Evolutionary conservation across 2,888 invertebrate genomes (phyloP).

Genomic region (Thereva nobilitata): DNA sequence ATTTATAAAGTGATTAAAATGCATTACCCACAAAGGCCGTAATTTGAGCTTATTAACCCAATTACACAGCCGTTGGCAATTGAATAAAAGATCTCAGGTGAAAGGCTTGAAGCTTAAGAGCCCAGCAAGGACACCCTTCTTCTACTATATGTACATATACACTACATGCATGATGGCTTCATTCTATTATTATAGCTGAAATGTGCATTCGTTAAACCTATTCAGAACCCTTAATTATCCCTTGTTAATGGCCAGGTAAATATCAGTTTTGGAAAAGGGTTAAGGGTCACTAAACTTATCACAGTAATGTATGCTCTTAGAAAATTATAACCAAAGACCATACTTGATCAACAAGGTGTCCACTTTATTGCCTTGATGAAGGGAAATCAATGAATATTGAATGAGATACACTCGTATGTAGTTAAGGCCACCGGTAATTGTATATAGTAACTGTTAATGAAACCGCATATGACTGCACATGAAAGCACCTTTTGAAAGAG

Average conservation of each 20-base stretch:
- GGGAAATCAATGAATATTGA: slow-evolving; percentile 4
- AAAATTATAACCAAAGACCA: background rate
- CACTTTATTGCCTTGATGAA: slow-evolving; percentile 3
- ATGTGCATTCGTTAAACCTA: slow-evolving; percentile 26
- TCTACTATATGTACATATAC: background rate
- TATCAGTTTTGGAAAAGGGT: slow-evolving; percentile 29
- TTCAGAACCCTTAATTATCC: slow-evolving; percentile 29
- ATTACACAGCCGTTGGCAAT: slow-evolving; percentile 36
- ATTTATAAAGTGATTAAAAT: slow-evolving; percentile 36
- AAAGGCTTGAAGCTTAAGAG: slow-evolving; percentile 8
- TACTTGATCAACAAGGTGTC: background rate
- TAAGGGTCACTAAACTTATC: slow-evolving; percentile 13
- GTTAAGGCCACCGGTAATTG: background rate
- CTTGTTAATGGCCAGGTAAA: slow-evolving; percentile 32
- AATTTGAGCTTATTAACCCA: slow-evolving; percentile 38
- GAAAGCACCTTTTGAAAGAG: too few relatives aligned
- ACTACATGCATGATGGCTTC: slow-evolving; percentile 23
- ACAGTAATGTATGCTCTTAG: slow-evolving; percentile 22
- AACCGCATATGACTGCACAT: too few relatives aligned
- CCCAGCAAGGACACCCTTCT: background rate
- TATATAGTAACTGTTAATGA: slow-evolving; percentile 5
- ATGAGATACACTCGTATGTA: background rate
- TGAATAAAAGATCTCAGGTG: slow-evolving; percentile 34
- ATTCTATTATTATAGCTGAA: slow-evolving; percentile 23
- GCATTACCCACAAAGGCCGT: slow-evolving; percentile 35